These are phyloP conservation scores for Cavia porcellus DNA, from an alignment of 2,113 vertebrate genomes.

Conservation along the genomic window DNA sequence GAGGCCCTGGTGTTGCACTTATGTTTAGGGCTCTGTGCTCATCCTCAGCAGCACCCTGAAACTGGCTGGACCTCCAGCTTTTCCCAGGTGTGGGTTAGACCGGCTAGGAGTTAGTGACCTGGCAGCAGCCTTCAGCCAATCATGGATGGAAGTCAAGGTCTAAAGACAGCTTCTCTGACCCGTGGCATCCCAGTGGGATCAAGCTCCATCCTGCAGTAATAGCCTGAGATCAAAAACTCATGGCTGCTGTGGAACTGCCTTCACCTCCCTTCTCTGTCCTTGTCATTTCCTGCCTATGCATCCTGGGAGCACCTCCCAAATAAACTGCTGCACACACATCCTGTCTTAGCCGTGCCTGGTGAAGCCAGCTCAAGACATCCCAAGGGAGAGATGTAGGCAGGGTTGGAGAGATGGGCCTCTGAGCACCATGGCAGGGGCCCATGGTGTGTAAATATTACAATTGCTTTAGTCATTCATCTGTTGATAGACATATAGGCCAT, in stretches of 20 bases:
- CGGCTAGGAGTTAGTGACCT: not conserved
- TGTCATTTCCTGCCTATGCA: not conserved
- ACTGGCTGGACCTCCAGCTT: not conserved
- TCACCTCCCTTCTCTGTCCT: not conserved
- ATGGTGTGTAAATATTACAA: too few relatives aligned
- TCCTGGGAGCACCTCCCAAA: not conserved
- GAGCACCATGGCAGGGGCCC: not conserved
- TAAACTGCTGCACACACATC: not conserved
- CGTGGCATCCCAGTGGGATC: rapidly evolving
- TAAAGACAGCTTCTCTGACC: not conserved
- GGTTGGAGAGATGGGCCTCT: not conserved
- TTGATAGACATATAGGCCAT: too few relatives aligned
- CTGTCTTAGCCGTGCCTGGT: not conserved
- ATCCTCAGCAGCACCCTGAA: not conserved
- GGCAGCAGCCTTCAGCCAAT: not conserved
- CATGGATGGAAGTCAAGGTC: not conserved
- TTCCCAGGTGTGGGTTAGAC: not conserved
- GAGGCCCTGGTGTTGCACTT: not conserved
- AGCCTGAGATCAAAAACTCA: not conserved
- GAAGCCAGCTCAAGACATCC: not conserved
- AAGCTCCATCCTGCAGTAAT: not conserved
- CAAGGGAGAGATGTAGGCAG: too few relatives aligned
- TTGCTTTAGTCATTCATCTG: too few relatives aligned
- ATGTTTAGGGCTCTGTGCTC: not conserved
- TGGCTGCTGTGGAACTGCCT: not conserved